Conservation (phyloP, 2,113 vertebrate species). For the Leuciscus idus region DNA sequence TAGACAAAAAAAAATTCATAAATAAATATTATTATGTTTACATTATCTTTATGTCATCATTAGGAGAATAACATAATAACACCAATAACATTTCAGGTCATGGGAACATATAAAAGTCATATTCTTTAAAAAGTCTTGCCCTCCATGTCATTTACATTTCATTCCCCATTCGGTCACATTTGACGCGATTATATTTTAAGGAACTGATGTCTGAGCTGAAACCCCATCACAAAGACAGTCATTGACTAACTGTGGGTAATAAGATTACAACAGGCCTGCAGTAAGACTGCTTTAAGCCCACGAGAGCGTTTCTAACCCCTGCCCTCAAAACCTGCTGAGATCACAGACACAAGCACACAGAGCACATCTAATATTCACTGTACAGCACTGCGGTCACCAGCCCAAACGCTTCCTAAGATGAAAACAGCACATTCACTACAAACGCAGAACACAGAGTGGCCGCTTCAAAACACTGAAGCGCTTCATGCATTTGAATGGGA, state of each 20-base stretch:
- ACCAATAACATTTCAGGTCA: background rate
- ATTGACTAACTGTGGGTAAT: constrained; percentile 27
- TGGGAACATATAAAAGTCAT: background rate
- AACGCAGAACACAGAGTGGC: background rate
- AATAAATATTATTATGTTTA: too few relatives aligned
- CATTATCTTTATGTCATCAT: too few relatives aligned
- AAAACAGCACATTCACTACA: background rate
- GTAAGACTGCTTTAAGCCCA: background rate
- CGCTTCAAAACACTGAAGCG: background rate
- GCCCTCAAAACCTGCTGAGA: constrained; percentile 22
- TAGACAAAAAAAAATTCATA: too few relatives aligned
- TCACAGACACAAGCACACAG: constrained; percentile 22
- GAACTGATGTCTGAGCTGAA: background rate
- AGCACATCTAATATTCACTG: constrained; percentile 14
- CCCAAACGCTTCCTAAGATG: too few relatives aligned
- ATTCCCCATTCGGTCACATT: background rate
- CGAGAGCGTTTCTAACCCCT: constrained; percentile 18
- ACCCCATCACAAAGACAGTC: background rate
- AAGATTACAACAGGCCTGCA: constrained; percentile 16
- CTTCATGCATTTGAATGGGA: constrained; percentile 1
- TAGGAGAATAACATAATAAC: background rate
- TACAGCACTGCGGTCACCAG: background rate
- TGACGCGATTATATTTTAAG: background rate
- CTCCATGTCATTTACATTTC: background rate
- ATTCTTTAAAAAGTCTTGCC: background rate